Evolutionary conservation across 1,140 invertebrate species (phyloP).

Genomic region (Drosophila equinoxialis): DNA sequence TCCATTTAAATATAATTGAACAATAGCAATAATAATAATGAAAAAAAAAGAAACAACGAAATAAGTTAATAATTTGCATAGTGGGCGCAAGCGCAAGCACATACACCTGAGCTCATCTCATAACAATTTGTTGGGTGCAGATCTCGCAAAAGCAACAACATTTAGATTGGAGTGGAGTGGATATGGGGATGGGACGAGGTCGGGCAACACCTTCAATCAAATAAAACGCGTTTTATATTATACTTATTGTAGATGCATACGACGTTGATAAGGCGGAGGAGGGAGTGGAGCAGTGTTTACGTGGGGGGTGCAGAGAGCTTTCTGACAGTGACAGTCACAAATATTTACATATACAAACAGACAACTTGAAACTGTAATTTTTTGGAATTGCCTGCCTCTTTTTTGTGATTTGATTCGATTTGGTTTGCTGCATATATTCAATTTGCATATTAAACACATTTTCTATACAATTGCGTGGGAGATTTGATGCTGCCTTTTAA

Average conservation of each 20-base stretch:
- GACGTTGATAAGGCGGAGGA: too few relatives aligned
- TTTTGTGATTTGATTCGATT: slow-evolving; percentile 7
- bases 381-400: slow-evolving; percentile 5
- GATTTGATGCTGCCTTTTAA: slow-evolving; percentile 11
- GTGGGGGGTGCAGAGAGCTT: not conserved
- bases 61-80: slow-evolving; percentile 57
- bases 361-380: slow-evolving; percentile 13
- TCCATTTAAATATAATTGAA: slow-evolving; percentile 77
- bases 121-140: slow-evolving; percentile 62
- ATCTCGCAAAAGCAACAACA: slow-evolving; percentile 29
- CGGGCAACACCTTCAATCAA: slow-evolving; percentile 53
- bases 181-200: slow-evolving; percentile 18
- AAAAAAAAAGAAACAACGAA: not conserved
- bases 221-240: slow-evolving; percentile 49
- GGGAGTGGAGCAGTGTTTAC: not conserved
- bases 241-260: not conserved
- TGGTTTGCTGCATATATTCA: slow-evolving; percentile 6
- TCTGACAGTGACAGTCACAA: not conserved
- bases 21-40: slow-evolving; percentile 19
- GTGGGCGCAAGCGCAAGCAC: slow-evolving; percentile 47
- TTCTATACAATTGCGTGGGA: slow-evolving; percentile 33
- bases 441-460: slow-evolving; percentile 11
- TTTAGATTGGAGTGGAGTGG: slow-evolving; percentile 24
- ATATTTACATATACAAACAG: slow-evolving; percentile 5
- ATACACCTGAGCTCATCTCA: slow-evolving; percentile 70